Base-by-base conservation (phyloP, 1,140 invertebrate genomes). In the Zaprionus lachaisei region DNA sequence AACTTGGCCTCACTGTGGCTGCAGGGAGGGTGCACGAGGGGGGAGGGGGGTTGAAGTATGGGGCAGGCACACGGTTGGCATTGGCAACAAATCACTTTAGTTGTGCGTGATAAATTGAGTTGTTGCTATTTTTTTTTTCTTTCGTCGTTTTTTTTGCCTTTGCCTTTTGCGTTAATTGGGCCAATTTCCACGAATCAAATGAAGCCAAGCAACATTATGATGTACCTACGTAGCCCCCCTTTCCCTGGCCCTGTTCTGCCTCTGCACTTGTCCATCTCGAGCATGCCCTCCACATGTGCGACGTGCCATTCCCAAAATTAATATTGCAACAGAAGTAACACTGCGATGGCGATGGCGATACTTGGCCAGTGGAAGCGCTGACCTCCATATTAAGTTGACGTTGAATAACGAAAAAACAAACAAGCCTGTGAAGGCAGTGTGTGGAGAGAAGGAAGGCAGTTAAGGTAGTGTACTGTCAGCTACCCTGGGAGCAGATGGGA, bases 71-170 rank as follows among this genome's bases (percentile, higher is more conserved):
- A 54, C 28, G 61, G 85, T 89, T 89, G 85, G 85, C 85, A 89
- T 90, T 89, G 85, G 85, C 85, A 89, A 89, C 85, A 89, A 89
- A 89, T 89, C 85, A 89, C 85, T 89, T 89, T 89, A 89, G 85
- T 90, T 89, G 85, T 89, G 85, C 85, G 85, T 90, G 85, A 89
- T 89, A 89, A 89, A 89, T 89, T 89, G 85, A 89, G 85, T 90
- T 90, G 84, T 90, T 87, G 77, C 60, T 70, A 26, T 37, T 58
- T 31, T 47, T 49, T 49, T 17, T 11, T 28, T 31, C 20, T 61
- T 17, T 26, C 37, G 14, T 38, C 37, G 37, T 28, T 34, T 65
- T 34, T 65, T 51, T 49, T 58, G 31, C 14, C 22, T 54, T 49
- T 61, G 63, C 74, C 79, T 85, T 83, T 89, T 90, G 85, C 85